These are phyloP conservation scores for Rhizomys pruinosus DNA, from an alignment of 2,113 vertebrate species.

Conservation along the genomic window DNA sequence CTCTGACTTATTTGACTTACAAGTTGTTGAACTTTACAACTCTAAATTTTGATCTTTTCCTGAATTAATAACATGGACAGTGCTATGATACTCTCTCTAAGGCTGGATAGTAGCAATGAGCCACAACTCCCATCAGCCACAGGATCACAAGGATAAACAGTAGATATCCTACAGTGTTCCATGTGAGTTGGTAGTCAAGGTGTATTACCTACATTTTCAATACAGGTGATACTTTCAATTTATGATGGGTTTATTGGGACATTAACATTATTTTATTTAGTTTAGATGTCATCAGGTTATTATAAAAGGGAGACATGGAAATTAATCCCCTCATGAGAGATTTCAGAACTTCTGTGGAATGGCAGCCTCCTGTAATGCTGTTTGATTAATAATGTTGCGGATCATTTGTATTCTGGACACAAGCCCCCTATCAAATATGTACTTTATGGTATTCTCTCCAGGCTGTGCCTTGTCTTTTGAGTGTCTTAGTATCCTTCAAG, in stretches of 20 bases:
- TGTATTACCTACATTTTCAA: background rate
- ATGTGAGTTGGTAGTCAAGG: background rate
- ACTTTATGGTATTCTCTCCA: constrained; percentile 31
- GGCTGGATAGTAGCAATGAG: background rate
- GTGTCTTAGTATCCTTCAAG: constrained; percentile 17
- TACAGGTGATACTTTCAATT: background rate
- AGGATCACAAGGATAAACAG: background rate
- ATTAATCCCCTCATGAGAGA: background rate
- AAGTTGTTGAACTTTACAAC: background rate
- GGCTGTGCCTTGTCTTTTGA: background rate
- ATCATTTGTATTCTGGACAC: background rate
- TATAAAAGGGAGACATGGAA: background rate
- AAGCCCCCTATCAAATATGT: background rate
- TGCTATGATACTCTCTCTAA: background rate
- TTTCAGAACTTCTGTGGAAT: background rate
- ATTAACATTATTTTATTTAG: background rate
- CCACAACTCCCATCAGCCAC: too few species aligned
- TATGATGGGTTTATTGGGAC: background rate
- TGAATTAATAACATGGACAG: background rate
- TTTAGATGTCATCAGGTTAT: background rate
- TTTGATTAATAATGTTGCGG: background rate
- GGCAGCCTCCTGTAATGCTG: background rate
- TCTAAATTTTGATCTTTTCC: background rate
- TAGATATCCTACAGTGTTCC: background rate
- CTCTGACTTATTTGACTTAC: background rate